These are phyloP conservation scores for Papilio machaon DNA, from an alignment of 1,140 invertebrate species.

Conservation along the genomic window DNA sequence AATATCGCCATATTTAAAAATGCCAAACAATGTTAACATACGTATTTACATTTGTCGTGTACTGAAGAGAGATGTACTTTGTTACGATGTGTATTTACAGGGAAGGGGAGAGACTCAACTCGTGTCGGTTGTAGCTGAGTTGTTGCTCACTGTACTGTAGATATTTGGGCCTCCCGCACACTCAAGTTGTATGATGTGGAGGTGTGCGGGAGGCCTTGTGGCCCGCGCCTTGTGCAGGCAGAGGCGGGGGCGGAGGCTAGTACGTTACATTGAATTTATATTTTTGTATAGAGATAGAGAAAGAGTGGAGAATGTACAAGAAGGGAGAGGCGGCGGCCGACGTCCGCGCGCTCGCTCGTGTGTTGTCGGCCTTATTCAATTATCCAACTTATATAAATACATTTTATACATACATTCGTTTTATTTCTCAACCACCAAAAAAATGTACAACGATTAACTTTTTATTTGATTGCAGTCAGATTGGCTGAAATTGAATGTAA, in stretches of 20 bases:
- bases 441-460: too few species aligned
- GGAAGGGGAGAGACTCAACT: not conserved
- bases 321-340: too few species aligned
- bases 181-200: not conserved
- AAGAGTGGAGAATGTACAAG: not conserved
- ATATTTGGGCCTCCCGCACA: not conserved
- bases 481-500: too few species aligned
- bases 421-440: not conserved
- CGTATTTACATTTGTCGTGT: not conserved
- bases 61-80: not conserved
- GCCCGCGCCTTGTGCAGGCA: not conserved
- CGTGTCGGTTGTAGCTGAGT: not conserved
- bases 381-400: slow-evolving; percentile 28
- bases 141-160: not conserved
- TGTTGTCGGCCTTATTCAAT: not conserved
- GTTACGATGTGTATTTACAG: too few species aligned
- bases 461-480: too few species aligned
- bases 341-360: not conserved
- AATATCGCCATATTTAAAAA: slow-evolving; percentile 32
- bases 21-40: slow-evolving; percentile 27
- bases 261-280: slow-evolving; percentile 16
- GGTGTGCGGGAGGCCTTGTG: not conserved
- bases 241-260: not conserved
- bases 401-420: slow-evolving; percentile 30
- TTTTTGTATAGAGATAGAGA: slow-evolving; percentile 28